Evolutionary conservation across 2,113 vertebrate genomes (phyloP).

Genomic region (Genyomyrus donnyi): DNA sequence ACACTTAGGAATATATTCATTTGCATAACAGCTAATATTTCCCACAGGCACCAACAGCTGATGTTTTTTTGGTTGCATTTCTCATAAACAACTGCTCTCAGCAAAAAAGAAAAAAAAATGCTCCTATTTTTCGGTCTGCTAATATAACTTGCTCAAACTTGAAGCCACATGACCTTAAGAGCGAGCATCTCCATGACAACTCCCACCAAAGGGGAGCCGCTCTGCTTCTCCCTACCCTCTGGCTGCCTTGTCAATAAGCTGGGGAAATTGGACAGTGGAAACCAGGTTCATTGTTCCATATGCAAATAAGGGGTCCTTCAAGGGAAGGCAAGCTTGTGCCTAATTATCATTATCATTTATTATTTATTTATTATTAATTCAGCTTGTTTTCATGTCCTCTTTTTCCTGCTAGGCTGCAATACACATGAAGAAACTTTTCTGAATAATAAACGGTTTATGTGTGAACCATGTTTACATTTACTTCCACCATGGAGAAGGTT

Average conservation of each 20-base stretch:
- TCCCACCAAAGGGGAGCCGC: background rate
- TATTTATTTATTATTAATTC: background rate
- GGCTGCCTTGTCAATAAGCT: constrained; percentile 2
- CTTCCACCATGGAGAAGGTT: background rate
- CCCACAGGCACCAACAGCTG: background rate
- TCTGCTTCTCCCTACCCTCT: background rate
- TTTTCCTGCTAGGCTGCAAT: background rate
- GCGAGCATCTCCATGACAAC: constrained; percentile 13
- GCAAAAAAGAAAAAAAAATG: background rate
- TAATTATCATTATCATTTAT: background rate
- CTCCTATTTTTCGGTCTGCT: background rate
- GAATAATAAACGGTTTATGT: background rate
- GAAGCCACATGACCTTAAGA: background rate
- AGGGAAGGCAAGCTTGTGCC: background rate
- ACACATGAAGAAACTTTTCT: background rate
- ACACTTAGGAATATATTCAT: background rate
- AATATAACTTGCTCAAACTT: background rate
- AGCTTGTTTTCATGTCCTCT: background rate
- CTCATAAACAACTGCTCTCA: background rate
- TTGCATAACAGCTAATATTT: background rate
- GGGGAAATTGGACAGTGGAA: constrained; percentile 16
- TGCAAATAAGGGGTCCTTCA: constrained; percentile 6
- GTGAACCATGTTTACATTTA: background rate
- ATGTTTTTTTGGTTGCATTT: background rate
- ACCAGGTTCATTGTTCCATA: background rate